Percentiles rank a stretch among this genome's conserved stretches.
Conservation (phyloP, 2,113 vertebrate genomes). For the Oreochromis aureus region DNA sequence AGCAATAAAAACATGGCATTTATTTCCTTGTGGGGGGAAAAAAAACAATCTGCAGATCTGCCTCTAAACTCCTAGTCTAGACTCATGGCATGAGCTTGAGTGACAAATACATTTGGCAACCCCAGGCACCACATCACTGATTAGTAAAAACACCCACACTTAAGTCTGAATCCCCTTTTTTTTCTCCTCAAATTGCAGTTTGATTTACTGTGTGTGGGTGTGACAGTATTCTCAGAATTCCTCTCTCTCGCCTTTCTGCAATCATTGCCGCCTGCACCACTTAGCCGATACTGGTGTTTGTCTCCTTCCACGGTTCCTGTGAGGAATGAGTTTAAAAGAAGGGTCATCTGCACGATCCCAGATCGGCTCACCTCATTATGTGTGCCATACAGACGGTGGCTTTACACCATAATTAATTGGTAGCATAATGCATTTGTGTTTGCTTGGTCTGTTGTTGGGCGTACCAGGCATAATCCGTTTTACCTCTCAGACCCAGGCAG, state of each 20-base stretch:
- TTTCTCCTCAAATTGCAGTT: not conserved
- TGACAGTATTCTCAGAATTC: not conserved
- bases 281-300: not conserved
- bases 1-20: not conserved
- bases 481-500: not conserved
- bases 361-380: not conserved
- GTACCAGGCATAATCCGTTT: not conserved
- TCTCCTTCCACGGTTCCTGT: not conserved
- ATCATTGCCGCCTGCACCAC: not conserved
- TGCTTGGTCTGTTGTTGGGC: not conserved
- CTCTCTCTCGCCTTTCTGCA: not conserved
- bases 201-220: slow-evolving; percentile 34
- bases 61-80: not conserved
- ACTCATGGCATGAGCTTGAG: not conserved
- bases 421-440: not conserved
- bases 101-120: not conserved
- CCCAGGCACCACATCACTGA: not conserved
- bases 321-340: not conserved
- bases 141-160: slow-evolving; percentile 29
- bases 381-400: not conserved
- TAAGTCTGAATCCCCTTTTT: not conserved
- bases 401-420: not conserved
- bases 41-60: accelerated
- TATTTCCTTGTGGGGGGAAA: not conserved
- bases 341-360: not conserved